Evolutionary conservation across 2,888 invertebrate genomes (phyloP).

Genomic region (Cotesia congregata): DNA sequence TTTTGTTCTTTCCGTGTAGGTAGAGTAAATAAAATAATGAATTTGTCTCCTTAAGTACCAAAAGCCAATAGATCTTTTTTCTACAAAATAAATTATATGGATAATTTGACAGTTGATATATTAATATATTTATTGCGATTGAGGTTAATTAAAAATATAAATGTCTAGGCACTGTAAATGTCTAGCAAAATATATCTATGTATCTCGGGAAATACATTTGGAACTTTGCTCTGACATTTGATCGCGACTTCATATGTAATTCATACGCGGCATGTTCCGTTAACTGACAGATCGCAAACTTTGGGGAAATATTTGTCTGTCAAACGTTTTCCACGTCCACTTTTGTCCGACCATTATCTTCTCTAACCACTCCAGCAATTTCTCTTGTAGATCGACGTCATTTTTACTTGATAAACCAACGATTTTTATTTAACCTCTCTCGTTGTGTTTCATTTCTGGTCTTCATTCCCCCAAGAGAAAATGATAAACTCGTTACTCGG

Average conservation of each 20-base stretch:
- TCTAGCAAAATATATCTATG: not conserved
- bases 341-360: slow-evolving; percentile 55
- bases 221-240: slow-evolving; percentile 28
- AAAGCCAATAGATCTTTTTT: not conserved
- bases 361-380: slow-evolving; percentile 46
- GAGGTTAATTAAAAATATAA: not conserved
- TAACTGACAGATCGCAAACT: slow-evolving; percentile 56
- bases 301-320: slow-evolving; percentile 59
- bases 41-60: too few relatives aligned
- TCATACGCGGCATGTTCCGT: slow-evolving; percentile 56
- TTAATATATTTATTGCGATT: not conserved
- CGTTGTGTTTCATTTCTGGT: not conserved
- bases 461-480: slow-evolving; percentile 32
- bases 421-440: not conserved
- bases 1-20: too few relatives aligned
- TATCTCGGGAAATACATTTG: slow-evolving; percentile 25
- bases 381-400: slow-evolving; percentile 1
- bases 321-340: slow-evolving; percentile 63
- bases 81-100: not conserved
- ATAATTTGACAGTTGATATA: not conserved
- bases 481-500: slow-evolving; percentile 45
- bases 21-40: too few relatives aligned
- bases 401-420: slow-evolving; percentile 22
- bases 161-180: not conserved
- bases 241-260: slow-evolving; percentile 59